A percentile compares a stretch with the other conserved stretches of the same genome.
Evolutionary conservation across 2,113 vertebrate species (phyloP).

Genomic region (Oncorhynchus clarkii): DNA sequence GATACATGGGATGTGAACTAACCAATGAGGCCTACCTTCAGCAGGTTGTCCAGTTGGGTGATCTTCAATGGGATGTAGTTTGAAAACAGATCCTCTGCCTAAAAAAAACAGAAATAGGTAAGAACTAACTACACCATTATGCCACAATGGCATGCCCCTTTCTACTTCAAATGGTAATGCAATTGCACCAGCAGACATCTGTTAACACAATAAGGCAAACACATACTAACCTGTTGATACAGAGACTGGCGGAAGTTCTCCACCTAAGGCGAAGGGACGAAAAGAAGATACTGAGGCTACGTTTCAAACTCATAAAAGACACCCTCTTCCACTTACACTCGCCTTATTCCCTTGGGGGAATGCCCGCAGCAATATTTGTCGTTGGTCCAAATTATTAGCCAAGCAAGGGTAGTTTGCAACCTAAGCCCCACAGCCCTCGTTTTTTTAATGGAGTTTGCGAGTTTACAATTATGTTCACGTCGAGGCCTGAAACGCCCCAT

Average conservation of each 20-base stretch:
- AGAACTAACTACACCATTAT: background rate
- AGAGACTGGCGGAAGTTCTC: slow-evolving; percentile 77
- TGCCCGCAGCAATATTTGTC: no score
- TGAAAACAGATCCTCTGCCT: slow-evolving; percentile 82
- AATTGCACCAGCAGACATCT: background rate
- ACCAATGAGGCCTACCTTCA: slow-evolving; percentile 66
- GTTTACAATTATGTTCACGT: no score
- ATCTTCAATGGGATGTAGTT: slow-evolving; percentile 80
- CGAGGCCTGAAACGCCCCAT: no score
- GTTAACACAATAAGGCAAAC: background rate
- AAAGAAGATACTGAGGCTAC: slow-evolving; percentile 19
- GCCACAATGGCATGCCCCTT: background rate
- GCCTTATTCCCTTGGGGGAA: no score
- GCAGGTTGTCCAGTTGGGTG: slow-evolving; percentile 71
- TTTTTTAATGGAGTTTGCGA: no score
- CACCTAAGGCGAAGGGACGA: slow-evolving; percentile 64
- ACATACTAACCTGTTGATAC: slow-evolving; percentile 73
- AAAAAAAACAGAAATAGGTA: slow-evolving; percentile 1
- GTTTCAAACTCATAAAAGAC: no score
- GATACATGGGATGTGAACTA: background rate
- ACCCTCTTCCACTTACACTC: no score
- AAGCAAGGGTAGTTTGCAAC: no score
- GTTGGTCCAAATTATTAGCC: no score
- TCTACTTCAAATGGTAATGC: background rate
- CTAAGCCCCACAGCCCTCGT: no score